phyloP scores from a whole-genome alignment of 1,140 invertebrate genomes.

The Drosophila cardini region DNA sequence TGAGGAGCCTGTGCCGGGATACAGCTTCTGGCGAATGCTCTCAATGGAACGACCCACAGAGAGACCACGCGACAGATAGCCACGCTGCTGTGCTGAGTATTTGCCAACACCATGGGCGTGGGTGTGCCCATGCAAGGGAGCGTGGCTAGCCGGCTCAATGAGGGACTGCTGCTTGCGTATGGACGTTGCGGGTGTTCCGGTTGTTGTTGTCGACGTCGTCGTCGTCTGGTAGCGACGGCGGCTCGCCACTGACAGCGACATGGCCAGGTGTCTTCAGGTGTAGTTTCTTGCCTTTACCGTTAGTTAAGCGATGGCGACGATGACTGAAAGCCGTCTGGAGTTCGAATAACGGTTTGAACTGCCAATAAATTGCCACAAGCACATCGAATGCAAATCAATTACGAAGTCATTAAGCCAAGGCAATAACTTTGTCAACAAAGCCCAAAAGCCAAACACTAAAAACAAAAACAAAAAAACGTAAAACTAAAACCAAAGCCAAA shows the following conservation, averaged over 20 bases:
- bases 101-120: conserved; percentile 22
- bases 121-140: conserved; percentile 12
- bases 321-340: conserved; percentile 36
- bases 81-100: conserved; percentile 60
- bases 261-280: conserved; percentile 21
- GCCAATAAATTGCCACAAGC: conserved; percentile 57
- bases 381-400: conserved; percentile 81
- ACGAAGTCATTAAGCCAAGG: conserved; percentile 69
- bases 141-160: conserved; percentile 56
- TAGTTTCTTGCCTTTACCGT: conserved; percentile 25
- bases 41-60: conserved; percentile 78
- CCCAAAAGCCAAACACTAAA: conserved; percentile 7
- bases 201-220: conserved; percentile 16
- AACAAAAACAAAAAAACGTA: neutral
- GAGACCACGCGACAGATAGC: conserved; percentile 70
- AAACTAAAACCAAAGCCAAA: conserved; percentile 15
- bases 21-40: conserved; percentile 73
- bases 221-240: conserved; percentile 70
- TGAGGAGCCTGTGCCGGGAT: conserved; percentile 28
- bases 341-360: conserved; percentile 7
- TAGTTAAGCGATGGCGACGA: conserved; percentile 65
- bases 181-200: conserved; percentile 26
- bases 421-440: conserved; percentile 82
- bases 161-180: conserved; percentile 75
- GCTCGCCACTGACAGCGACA: conserved; percentile 75